Conservation (phyloP, 2,797 vertebrate species). For the Leontocebus nigricollis region DNA sequence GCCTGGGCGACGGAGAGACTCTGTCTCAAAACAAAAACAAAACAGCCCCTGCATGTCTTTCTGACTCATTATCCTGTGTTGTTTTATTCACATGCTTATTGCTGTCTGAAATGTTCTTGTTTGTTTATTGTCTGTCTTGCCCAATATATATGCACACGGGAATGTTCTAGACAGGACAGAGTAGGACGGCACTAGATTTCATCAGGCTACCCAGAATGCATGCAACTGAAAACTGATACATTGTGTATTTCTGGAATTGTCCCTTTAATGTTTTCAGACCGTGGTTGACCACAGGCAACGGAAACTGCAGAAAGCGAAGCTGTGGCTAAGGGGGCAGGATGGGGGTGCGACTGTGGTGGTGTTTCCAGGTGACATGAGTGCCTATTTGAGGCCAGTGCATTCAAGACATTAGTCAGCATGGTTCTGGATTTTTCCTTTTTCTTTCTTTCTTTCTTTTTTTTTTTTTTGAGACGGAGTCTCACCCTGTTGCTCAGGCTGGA, state of each 20-base stretch:
- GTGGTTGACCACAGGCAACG: background rate
- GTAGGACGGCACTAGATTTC: background rate
- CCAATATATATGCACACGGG: background rate
- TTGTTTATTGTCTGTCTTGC: too few relatives aligned
- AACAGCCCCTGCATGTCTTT: too few relatives aligned
- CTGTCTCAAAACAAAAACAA: too few relatives aligned
- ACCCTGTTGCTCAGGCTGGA: too few relatives aligned
- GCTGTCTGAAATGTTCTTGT: too few relatives aligned
- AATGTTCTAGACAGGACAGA: background rate
- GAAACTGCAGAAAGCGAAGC: background rate
- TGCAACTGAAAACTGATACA: background rate
- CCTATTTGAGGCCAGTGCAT: background rate
- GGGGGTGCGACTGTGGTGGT: background rate
- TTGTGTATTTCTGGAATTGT: background rate
- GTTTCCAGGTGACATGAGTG: background rate
- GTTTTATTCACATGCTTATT: too few relatives aligned
- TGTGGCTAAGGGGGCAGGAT: background rate
- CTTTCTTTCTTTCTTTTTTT: too few relatives aligned
- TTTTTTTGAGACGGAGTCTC: too few relatives aligned
- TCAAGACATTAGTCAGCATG: background rate
- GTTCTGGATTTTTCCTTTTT: slow-evolving; percentile 17
- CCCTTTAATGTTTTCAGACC: background rate
- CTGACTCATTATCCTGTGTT: too few relatives aligned
- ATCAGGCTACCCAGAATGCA: background rate
- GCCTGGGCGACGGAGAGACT: too few relatives aligned